Evolutionary conservation across 2,888 invertebrate genomes (phyloP).

Genomic region (Crepidodera aurea): DNA sequence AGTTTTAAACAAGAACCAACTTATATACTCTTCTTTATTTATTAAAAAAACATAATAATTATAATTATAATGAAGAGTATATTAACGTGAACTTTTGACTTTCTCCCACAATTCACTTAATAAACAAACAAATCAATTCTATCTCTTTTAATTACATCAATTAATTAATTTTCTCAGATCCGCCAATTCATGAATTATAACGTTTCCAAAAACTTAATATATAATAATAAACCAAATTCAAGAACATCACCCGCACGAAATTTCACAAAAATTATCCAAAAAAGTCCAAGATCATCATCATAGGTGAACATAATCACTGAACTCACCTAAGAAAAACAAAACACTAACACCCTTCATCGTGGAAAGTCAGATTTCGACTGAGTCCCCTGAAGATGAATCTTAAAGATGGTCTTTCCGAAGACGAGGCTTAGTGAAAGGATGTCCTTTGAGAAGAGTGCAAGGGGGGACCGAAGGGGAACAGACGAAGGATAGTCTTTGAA

Average conservation of each 20-base stretch:
- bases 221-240: neutral
- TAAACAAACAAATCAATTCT: too few relatives aligned
- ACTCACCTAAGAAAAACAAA: constrained; percentile 60
- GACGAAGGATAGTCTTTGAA: constrained; percentile 33
- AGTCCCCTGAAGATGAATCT: constrained; percentile 52
- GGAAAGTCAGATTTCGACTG: constrained; percentile 56
- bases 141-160: too few relatives aligned
- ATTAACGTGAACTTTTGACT: too few relatives aligned
- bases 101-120: too few relatives aligned
- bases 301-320: constrained; percentile 28
- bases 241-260: neutral
- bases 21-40: too few relatives aligned
- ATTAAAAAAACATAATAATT: too few relatives aligned
- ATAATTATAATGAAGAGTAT: too few relatives aligned
- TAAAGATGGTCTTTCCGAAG: constrained; percentile 48
- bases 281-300: neutral
- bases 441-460: constrained; percentile 34
- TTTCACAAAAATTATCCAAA: constrained; percentile 5
- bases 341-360: constrained; percentile 59
- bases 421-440: constrained; percentile 51
- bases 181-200: too few relatives aligned
- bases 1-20: too few relatives aligned
- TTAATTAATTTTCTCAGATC: too few relatives aligned
- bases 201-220: too few relatives aligned
- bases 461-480: constrained; percentile 21